phyloP scores from a whole-genome alignment of 2,888 invertebrate genomes.

The Prosopocoilus inquinatus region DNA sequence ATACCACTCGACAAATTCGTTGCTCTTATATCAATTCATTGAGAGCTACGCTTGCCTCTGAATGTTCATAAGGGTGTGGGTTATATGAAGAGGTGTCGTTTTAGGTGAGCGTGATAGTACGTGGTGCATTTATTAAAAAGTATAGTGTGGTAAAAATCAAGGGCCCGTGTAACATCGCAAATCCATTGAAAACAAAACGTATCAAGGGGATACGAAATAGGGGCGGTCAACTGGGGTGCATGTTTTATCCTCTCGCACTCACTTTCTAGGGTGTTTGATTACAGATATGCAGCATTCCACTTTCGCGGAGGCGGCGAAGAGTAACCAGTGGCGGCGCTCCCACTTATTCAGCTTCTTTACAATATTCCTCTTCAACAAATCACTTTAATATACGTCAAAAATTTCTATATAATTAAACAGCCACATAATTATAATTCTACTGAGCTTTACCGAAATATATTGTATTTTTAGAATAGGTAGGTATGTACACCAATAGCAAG shows the following conservation, averaged over 20 bases:
- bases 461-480: too few species aligned
- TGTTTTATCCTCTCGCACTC: constrained; percentile 5
- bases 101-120: too few species aligned
- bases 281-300: constrained; percentile 5
- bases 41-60: too few species aligned
- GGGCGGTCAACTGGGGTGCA: constrained; percentile 9
- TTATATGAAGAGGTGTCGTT: too few species aligned
- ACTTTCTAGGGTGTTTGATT: constrained; percentile 12
- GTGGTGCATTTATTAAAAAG: constrained; percentile 10
- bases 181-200: neutral
- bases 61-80: too few species aligned
- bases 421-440: too few species aligned
- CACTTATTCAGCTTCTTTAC: neutral
- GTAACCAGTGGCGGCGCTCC: neutral
- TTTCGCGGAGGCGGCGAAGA: neutral
- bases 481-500: too few species aligned
- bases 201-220: neutral
- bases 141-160: constrained; percentile 1
- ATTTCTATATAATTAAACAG: too few species aligned
- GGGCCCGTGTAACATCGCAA: neutral
- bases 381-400: too few species aligned
- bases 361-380: neutral
- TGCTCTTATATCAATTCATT: too few species aligned
- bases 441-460: too few species aligned
- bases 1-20: too few species aligned